Conservation (phyloP, 2,113 vertebrate species). For the Clarias macrocephalus region DNA sequence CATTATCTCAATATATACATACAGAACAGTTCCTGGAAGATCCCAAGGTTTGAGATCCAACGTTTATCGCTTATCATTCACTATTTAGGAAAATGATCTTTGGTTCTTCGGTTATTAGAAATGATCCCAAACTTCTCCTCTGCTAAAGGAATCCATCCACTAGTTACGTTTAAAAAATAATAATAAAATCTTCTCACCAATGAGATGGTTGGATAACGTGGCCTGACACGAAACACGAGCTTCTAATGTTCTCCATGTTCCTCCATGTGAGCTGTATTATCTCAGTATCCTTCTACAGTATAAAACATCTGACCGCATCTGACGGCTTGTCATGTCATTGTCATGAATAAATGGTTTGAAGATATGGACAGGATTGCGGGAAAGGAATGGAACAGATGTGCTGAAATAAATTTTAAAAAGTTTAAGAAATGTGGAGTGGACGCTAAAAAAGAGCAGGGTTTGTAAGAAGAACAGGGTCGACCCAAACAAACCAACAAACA, state of each 20-base stretch:
- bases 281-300: no score
- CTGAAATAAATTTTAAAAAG: no score
- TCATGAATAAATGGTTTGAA: not conserved
- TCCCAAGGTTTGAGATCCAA: not conserved
- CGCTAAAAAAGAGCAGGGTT: not conserved
- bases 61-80: no score
- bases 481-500: not conserved
- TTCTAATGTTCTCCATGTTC: no score
- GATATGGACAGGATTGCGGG: not conserved
- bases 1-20: no score
- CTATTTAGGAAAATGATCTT: no score
- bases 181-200: not conserved
- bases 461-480: not conserved
- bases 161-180: not conserved
- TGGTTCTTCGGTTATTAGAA: no score
- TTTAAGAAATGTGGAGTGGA: no score
- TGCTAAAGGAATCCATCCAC: not conserved
- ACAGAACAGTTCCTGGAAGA: not conserved
- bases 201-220: not conserved
- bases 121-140: no score
- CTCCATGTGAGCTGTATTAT: no score
- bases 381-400: not conserved
- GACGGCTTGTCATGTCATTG: not conserved
- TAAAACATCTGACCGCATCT: not conserved
- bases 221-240: no score